Evolutionary conservation across 2,113 vertebrate species (phyloP), one percentile per base, ranked within the genome.

Genomic region (Rhipidura dahli): DNA sequence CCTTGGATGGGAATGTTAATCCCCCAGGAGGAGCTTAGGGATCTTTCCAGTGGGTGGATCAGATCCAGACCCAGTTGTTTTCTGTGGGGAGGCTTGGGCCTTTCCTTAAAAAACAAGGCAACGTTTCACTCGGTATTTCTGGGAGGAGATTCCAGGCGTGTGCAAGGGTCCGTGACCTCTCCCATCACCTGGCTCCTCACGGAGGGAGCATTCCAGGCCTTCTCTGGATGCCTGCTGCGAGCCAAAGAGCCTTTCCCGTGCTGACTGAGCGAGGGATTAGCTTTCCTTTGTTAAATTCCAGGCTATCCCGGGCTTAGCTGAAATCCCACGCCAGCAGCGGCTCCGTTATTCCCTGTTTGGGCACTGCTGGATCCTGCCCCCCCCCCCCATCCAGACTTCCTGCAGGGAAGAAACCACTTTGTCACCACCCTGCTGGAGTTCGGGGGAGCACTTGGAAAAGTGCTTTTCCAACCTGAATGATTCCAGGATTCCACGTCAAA

Each of bases 71-170:
- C 13, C 9, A 2, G 2, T 33, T n/a, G 11, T 64, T 91, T 61
- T 20, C 31, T 26, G 0, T 1, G 28, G 39, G 0, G 1, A 68
- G n/a, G 16, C 16, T 37, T 21, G 21, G 49, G 6, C n/a, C 5
- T 86, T 24, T 20, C 33, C 54, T 20, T 15, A 2, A 28, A 69
- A 66, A 72, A 27, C 9, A 50, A 27, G 10, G 13, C 15, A 11
- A 0, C 6, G 10, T 13, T n/a, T 8, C 31, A 5, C 75, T 26
- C 12, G 19, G 12, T 16, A 1, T 51, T 44, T 39, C 2, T 54
- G 35, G 28, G 63, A 59, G 14, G 26, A 0, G 0, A 1, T 20
- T 63, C 60, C 21, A 7, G n/a, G 22, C 13, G 15, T 2, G 11
- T 10, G 4, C 22, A 37, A 44, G 17, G 21, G 56, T 51, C 28